Evolutionary conservation across 2,888 invertebrate species (phyloP), one percentile per base, ranked within the genome.

Genomic region (Tachystola acroxantha): DNA sequence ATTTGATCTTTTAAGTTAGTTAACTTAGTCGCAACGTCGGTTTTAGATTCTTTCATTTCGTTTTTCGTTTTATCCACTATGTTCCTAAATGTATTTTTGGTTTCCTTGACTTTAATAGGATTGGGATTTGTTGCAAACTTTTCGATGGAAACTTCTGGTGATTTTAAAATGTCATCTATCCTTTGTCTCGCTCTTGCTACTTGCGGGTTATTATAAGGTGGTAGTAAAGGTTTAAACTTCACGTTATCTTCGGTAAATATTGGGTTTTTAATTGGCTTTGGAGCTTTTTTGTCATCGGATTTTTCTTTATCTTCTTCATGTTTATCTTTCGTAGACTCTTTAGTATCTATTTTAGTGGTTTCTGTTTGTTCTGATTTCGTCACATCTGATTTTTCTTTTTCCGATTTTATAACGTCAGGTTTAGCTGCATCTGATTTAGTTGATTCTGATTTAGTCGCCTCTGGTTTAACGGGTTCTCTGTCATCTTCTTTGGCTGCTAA

Each of bases 151-250:
- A 88, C 81, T 60, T 87, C 84, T 1, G 87, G 85, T 24, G 81
- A 77, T 57, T 81, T 85, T 12, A 88, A 46, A 39, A 88, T 84
- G 10, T 78, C 77, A 26, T 86, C 87, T 39, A 88, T 88, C 60
- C 76, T 87, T 48, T 81, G 81, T 57, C 76, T 82, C 0, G 75
- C 87, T 42, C 79, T 65, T 56, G 86, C 87, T 5, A 88, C 72
- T 63, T 86, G 81, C 12, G 87, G 87, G 34, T 88, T 86, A 33
- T 86, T 81, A 35, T 80, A 82, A 0, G 86, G 86, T 5, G 84
- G 80, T 41, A 81, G 79, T 32, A 88, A 53, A 10, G 77, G 75
- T 53, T 65, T 80, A 3, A 88, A 43, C 59, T 74, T 86, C 12
- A 80, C 50, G 42, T 72, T 72, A 19, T 85, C 82, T 10, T 86